Evolutionary conservation across 2,797 vertebrate genomes (phyloP).

Genomic region (Xyrichtys novacula): DNA sequence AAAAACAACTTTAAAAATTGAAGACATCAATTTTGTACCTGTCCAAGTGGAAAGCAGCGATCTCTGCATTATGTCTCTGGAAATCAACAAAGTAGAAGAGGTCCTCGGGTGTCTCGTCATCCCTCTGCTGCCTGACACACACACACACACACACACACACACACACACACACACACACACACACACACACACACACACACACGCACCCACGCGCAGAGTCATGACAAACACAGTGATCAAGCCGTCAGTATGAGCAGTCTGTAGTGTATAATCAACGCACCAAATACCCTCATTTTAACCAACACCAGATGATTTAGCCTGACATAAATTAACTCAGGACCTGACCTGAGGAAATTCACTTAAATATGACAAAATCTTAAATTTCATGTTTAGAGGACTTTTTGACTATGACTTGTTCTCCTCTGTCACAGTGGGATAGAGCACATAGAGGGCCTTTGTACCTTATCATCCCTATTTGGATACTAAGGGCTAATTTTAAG

Average conservation of each 20-base stretch:
- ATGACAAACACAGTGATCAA: constrained; percentile 16
- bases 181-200: constrained; percentile 26
- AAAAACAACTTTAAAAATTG: constrained; percentile 1
- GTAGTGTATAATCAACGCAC: constrained; percentile 20
- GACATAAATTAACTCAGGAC: background rate
- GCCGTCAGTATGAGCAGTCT: constrained; percentile 9
- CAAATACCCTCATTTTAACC: constrained; percentile 19
- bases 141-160: constrained; percentile 45
- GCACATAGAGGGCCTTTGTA: no score
- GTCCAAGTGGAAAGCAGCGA: constrained; percentile 97
- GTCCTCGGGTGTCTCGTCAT: constrained; percentile 92
- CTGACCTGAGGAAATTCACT: background rate
- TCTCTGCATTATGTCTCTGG: constrained; percentile 97
- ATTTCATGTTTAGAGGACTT: no score
- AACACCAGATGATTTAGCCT: constrained; percentile 15
- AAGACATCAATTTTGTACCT: constrained; percentile 80
- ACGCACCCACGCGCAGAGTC: constrained; percentile 9
- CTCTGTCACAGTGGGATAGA: no score
- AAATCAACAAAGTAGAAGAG: constrained; percentile 96
- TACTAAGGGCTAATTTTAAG: no score
- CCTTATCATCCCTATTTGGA: no score
- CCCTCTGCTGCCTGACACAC: constrained; percentile 89
- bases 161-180: constrained; percentile 37
- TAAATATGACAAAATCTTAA: background rate
- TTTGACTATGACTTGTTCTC: no score